A percentile compares a stretch with the other conserved stretches of the same genome.
phyloP scores from a whole-genome alignment of 2,113 vertebrate genomes.

The Chionis minor region DNA sequence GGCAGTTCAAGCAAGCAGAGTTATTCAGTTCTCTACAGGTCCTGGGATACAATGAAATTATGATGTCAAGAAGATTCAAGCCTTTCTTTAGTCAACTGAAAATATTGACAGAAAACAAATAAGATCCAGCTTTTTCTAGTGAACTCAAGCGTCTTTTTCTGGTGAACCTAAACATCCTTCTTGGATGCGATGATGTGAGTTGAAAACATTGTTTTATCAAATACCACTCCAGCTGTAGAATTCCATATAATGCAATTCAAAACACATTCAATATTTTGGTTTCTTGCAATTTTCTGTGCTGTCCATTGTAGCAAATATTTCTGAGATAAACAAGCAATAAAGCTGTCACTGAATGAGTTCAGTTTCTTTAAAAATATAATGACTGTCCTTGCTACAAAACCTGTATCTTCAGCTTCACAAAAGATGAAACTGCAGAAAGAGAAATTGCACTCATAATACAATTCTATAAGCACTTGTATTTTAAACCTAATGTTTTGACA shows the following conservation, averaged over 20 bases:
- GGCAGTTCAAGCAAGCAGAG: slow-evolving; percentile 44
- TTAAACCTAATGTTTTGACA: background rate
- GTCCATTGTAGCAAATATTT: slow-evolving; percentile 14
- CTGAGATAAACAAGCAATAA: slow-evolving; percentile 35
- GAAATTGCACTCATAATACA: background rate
- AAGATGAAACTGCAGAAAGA: background rate
- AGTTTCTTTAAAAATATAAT: slow-evolving; percentile 12
- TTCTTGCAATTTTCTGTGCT: slow-evolving; percentile 9
- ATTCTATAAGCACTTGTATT: background rate
- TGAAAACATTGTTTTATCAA: background rate
- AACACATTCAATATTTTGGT: background rate
- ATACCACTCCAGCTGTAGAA: background rate
- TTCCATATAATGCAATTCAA: slow-evolving; percentile 5
- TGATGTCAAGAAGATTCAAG: slow-evolving; percentile 41
- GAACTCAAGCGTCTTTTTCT: background rate
- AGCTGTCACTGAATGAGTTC: slow-evolving; percentile 40
- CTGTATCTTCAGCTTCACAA: background rate
- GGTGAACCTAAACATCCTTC: background rate
- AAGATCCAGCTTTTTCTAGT: slow-evolving; percentile 27
- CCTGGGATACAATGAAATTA: slow-evolving; percentile 36
- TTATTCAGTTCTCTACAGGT: slow-evolving; percentile 43
- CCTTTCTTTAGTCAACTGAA: background rate
- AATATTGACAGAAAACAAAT: slow-evolving; percentile 45
- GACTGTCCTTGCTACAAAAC: background rate
- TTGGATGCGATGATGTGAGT: background rate